Conservation (phyloP, 2,113 vertebrate genomes). For the Urocitellus parryii region DNA sequence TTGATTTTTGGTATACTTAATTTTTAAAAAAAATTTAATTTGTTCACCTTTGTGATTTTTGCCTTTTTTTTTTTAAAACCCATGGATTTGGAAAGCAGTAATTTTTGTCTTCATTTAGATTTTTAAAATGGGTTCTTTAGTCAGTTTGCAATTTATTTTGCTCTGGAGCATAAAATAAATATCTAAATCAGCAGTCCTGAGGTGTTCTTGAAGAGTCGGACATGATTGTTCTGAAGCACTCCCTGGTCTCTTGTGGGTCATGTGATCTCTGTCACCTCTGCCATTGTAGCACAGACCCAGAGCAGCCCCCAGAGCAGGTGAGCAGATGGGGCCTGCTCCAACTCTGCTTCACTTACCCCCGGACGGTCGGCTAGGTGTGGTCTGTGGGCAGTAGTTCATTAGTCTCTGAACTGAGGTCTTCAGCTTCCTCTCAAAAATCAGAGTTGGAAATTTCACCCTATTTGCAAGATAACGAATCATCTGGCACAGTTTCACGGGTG, state of each 20-base stretch:
- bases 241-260: not conserved
- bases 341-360: not conserved
- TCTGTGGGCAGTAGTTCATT: not conserved
- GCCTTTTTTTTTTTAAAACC: not conserved
- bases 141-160: conserved; percentile 27
- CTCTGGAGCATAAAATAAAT: not conserved
- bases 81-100: not conserved
- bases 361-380: not conserved
- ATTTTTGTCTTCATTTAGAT: not conserved
- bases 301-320: too few species aligned
- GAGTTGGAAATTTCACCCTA: not conserved
- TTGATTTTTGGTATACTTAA: not conserved
- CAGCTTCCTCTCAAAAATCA: not conserved
- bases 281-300: not conserved
- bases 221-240: not conserved
- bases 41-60: not conserved
- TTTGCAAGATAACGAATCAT: not conserved
- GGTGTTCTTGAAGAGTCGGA: not conserved
- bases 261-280: not conserved
- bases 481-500: not conserved
- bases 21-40: not conserved
- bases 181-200: not conserved
- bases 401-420: not conserved
- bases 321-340: not conserved
- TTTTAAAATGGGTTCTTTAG: too few species aligned